Percentiles rank a stretch among this genome's conserved stretches.
These are phyloP conservation scores for Sorex araneus DNA, from an alignment of 2,113 vertebrate genomes.

Conservation along the genomic window DNA sequence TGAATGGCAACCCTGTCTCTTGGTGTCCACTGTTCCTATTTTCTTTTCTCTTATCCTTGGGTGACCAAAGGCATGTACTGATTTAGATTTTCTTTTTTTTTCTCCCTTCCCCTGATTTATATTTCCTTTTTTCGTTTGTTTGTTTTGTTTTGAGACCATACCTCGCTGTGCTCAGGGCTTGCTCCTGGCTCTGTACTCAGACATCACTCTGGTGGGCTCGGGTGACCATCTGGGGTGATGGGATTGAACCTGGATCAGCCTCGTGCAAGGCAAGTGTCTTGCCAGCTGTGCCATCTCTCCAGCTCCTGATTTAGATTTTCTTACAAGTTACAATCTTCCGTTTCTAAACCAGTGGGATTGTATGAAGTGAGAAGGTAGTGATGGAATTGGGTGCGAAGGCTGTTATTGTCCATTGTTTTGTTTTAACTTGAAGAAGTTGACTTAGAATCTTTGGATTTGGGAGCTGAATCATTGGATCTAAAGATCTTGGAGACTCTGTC, in stretches of 20 bases:
- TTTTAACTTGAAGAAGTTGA: conserved; percentile 11
- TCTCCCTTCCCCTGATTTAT: not conserved
- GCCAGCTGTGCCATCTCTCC: no score
- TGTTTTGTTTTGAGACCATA: no score
- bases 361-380: not conserved
- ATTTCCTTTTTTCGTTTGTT: no score
- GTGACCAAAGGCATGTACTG: not conserved
- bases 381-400: not conserved
- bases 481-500: no score
- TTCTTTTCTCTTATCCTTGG: not conserved
- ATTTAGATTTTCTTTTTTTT: not conserved
- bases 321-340: not conserved
- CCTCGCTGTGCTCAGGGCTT: no score
- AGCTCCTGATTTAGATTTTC: not conserved
- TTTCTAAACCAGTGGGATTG: conserved; percentile 7
- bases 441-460: not conserved
- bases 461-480: no score
- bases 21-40: not conserved
- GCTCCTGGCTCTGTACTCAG: no score
- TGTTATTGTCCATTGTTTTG: not conserved
- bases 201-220: no score
- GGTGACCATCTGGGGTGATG: no score
- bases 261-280: no score
- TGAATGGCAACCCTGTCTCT: not conserved
- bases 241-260: no score